Base-by-base conservation (phyloP, 2,888 invertebrate genomes). In the Nipponacmea schrenckii region DNA sequence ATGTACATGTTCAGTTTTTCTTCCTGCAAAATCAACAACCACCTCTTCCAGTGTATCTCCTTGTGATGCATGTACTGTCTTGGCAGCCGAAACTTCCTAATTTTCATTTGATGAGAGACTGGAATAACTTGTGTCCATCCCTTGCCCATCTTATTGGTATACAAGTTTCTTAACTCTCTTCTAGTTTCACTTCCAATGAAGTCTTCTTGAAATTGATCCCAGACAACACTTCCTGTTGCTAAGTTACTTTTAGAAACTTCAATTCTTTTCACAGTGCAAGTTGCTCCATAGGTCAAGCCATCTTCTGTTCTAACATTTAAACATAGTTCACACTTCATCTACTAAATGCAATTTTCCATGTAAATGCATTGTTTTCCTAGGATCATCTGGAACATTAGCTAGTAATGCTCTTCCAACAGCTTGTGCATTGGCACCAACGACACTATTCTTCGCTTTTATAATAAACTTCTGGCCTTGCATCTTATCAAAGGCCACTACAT, bases 281-380 rank as follows among this genome's bases (percentile, higher is more conserved):
- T 71, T 17, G 75, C 73, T 27, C 76, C 80, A 76, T 80, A 79
- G 12, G 74, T 76, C 26, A 79, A 62, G 12, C 78, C 78, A 77
- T 77, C 78, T 45, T 73, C 64, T 62, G 73, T 74, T 50, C 75
- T 69, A 50, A 79, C 14, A 66, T 78, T 78, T 31, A 74, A 68
- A 27, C 72, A 69, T 17, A 77, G 27, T 44, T 75, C 77, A 71
- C 74, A 75, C 17, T 62, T 27, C 20, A 69, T 62, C 67, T 50
- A 68, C 48, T 26, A 71, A 48, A 46, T 63, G 26, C 17, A 77
- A 45, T 24, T 62, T 44, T 44, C 65, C 72, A 17, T 64, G 46
- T 17, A 77, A 62, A 65, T 73, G 71, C 65, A 31, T 70, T 67
- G 69, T n/a, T n/a, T n/a, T n/a, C n/a, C n/a, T n/a, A n/a, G n/a